Base-by-base conservation (phyloP, 2,888 invertebrate species). In the Epinotia ramella region DNA sequence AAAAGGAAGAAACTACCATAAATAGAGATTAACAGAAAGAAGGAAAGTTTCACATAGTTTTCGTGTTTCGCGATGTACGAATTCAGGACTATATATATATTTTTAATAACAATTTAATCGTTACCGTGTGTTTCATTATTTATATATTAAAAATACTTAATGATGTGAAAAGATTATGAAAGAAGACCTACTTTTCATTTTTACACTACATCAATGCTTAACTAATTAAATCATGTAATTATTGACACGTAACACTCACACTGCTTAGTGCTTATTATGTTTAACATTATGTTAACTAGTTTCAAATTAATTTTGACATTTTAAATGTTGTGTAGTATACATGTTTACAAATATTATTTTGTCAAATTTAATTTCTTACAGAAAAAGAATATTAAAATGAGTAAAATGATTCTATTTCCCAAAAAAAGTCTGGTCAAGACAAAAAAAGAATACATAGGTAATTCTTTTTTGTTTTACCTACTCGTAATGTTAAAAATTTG, bases 141-240 rank as follows among this genome's bases (percentile, higher is more conserved):
- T 40, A 40, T 9, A 9, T 40, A 40, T 40, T 40, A 7, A 9
- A 40, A 9, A 13, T 53, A 53, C 13, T 53, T 6, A 4, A n/a
- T 49, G 13, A 13, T 13, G 46, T 13, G 6, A 3, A 53, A 53
- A n/a, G 4, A 13, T 46, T 46, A 53, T 53, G 49, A n/a, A 53
- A 60, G 13, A 46, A n/a, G 24, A 3, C 20, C 70, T 49, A 33
- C 70, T 69, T 46, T 49, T 28, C 28, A 28, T 49, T 49, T n/a
- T 49, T 18, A 62, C 53, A 66, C 66, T 53, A 11, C 46, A 28
- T 20, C 28, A 9, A 46, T 68, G 67, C 44, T 70, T 70, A 49
- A 20, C 7, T 5, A 62, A 28, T 18, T 18, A 4, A 28, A n/a
- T 44, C 3, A 62, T 57, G 56, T 67, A 40, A 53, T 60, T 60